Evolutionary conservation across 2,888 invertebrate species (phyloP).

Genomic region (Melanophora roralis): DNA sequence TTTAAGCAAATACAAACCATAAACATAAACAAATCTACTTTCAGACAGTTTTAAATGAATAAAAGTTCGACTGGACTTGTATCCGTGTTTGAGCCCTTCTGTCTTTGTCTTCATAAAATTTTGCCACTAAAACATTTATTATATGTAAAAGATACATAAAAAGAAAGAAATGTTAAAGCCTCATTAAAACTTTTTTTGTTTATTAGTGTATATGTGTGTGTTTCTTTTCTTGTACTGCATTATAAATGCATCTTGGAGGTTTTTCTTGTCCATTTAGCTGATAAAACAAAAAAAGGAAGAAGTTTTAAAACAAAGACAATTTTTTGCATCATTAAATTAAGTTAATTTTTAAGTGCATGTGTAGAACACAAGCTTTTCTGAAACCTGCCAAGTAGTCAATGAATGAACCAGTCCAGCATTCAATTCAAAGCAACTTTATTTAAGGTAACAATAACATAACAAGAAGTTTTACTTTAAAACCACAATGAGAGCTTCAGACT

Average conservation of each 20-base stretch:
- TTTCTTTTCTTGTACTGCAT: conserved; percentile 30
- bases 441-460: too few relatives aligned
- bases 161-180: conserved; percentile 32
- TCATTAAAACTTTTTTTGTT: conserved; percentile 45
- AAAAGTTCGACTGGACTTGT: not conserved
- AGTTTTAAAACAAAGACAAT: conserved; percentile 28
- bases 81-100: conserved; percentile 3
- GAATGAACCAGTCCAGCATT: conserved; percentile 33
- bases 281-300: conserved; percentile 20
- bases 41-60: conserved; percentile 7
- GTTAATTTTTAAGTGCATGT: conserved; percentile 62
- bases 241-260: conserved; percentile 11
- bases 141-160: conserved; percentile 5
- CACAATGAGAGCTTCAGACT: too few relatives aligned
- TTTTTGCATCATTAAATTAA: conserved; percentile 63
- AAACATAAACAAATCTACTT: conserved; percentile 28
- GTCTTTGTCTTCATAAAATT: not conserved
- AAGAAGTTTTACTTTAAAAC: too few relatives aligned
- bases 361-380: conserved; percentile 41
- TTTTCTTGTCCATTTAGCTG: conserved; percentile 21
- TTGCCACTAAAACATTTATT: conserved; percentile 11
- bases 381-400: conserved; percentile 6
- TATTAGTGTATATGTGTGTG: not conserved
- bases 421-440: conserved; percentile 8
- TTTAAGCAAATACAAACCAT: conserved; percentile 13